phyloP scores from a whole-genome alignment of 2,113 vertebrate genomes.

The Passer montanus region DNA sequence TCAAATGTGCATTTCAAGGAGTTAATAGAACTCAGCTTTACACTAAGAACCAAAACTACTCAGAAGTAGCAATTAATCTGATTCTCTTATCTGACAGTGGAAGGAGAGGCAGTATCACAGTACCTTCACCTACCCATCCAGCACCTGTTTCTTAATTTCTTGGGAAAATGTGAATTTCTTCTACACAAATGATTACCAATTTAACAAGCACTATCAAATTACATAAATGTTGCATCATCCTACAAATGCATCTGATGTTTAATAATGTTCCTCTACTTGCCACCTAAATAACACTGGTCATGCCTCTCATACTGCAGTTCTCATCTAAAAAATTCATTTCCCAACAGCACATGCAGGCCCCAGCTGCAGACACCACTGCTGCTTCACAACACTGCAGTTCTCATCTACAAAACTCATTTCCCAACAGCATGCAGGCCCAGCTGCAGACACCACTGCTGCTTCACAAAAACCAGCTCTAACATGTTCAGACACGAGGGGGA shows the following conservation, averaged over 20 bases:
- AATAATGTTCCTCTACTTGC: neutral
- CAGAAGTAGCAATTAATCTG: neutral
- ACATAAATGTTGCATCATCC: neutral
- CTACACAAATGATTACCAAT: neutral
- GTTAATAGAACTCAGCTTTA: neutral
- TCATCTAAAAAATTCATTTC: neutral
- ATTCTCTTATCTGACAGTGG: neutral
- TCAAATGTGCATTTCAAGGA: neutral
- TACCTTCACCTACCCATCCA: neutral
- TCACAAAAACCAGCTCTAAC: neutral
- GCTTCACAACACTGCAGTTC: neutral
- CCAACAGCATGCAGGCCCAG: neutral
- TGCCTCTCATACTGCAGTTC: neutral
- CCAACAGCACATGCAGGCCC: neutral
- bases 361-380: neutral
- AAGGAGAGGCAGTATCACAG: neutral
- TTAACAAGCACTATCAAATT: neutral
- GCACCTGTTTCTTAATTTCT: neutral
- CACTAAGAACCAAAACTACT: neutral
- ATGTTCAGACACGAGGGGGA: accelerated
- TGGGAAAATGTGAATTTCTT: neutral
- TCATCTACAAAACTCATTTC: neutral
- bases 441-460: neutral
- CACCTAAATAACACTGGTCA: neutral
- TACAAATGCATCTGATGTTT: neutral